Evolutionary conservation across 2,113 vertebrate species (phyloP), one percentile per base, ranked within the genome.

Genomic region (Aldabrachelys gigantea): DNA sequence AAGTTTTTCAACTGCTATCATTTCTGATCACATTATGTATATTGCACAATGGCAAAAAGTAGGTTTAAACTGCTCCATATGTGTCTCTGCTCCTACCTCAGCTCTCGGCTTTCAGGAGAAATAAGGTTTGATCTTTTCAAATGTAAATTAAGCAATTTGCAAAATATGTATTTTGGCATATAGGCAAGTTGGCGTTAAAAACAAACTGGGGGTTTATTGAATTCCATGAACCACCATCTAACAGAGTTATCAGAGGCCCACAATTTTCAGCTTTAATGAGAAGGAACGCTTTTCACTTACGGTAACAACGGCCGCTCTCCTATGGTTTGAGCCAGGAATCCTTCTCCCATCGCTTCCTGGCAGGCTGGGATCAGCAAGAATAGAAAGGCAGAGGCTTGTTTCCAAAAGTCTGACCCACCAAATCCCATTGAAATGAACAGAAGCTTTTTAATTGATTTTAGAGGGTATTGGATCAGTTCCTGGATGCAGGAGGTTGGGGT

Each of bases 61-160:
- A 93, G 84, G 89, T 76, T 93, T 92, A 72, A 95, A 95, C 65
- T 57, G 89, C 90, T 91, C 31, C 24, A n/a, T 4, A 31, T 62
- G 4, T 21, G 84, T 69, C 0, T 0, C 87, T 94, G 54, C 85
- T 52, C 38, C 80, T 82, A 82, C 62, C 85, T 78, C 95, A 97
- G 94, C 85, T 92, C 95, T 96, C 87, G 24, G 92, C 97, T 98
- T 97, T 96, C 94, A 86, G 87, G 92, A 97, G 95, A 97, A 98
- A 97, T 95, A 94, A 98, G 91, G 95, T 97, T 95, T 95, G 97
- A 96, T 97, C 97, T 97, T 98, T 98, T 98, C 97, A 98, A 97
- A 98, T 98, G 98, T 96, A 98, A 98, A 98, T 98, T 25, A 97
- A 97, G 96, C 96, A 97, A 98, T 98, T 98, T 98, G 95, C 96